These are phyloP conservation scores for Nothoprocta pentlandii DNA, from an alignment of 2,113 vertebrate species.

Conservation along the genomic window DNA sequence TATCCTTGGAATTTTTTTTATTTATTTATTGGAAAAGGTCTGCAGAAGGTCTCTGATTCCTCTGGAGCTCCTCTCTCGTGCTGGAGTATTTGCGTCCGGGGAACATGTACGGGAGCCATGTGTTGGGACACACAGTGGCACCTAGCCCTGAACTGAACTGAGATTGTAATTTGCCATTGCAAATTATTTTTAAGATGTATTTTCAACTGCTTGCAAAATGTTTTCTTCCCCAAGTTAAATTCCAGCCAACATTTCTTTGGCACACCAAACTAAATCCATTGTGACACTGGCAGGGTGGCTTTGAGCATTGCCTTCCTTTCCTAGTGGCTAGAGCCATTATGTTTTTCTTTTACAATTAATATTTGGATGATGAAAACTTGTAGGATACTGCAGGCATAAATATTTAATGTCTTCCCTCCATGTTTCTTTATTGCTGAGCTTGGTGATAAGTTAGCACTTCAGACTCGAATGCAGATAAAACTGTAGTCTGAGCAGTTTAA, in stretches of 20 bases:
- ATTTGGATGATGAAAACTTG: constrained; percentile 52
- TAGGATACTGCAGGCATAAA: constrained; percentile 70
- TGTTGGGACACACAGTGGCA: too few species aligned
- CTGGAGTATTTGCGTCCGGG: not conserved
- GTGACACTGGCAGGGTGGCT: constrained; percentile 24
- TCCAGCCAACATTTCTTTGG: constrained; percentile 18
- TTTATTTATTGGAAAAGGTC: not conserved
- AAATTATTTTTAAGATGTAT: not conserved
- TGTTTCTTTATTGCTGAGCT: constrained; percentile 76
- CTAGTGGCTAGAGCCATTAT: constrained; percentile 58
- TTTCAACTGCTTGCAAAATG: constrained; percentile 6
- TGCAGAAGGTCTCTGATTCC: not conserved
- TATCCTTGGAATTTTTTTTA: constrained; percentile 42
- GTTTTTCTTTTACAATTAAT: constrained; percentile 71
- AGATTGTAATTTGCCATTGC: not conserved
- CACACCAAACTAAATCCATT: not conserved
- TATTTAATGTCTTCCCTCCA: constrained; percentile 71
- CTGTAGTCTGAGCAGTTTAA: constrained; percentile 71
- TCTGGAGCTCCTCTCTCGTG: not conserved
- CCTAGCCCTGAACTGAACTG: too few species aligned
- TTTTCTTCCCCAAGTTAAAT: constrained; percentile 43
- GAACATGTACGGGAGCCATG: not conserved
- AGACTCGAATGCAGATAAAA: constrained; percentile 73
- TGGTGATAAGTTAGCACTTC: constrained; percentile 74
- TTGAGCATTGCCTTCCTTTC: constrained; percentile 28